Evolutionary conservation across 1,140 invertebrate species (phyloP).

Genomic region (Adoxophyes honmai): DNA sequence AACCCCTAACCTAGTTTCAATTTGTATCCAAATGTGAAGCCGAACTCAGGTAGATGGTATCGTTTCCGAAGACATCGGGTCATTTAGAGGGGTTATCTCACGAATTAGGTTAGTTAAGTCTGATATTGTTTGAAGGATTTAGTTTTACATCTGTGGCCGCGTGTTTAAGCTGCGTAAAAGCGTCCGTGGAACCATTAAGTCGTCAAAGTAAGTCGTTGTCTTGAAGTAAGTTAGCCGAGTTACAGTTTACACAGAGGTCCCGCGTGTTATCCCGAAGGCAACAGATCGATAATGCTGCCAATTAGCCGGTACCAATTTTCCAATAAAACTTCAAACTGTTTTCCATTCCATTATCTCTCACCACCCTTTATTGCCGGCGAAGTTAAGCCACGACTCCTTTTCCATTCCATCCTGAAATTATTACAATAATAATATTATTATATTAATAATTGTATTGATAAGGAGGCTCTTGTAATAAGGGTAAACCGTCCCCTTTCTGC

Average conservation of each 20-base stretch:
- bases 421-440: constrained; percentile 77
- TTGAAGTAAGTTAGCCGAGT: constrained; percentile 15
- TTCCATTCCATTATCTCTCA: constrained; percentile 76
- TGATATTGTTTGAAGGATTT: no score
- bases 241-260: constrained; percentile 25
- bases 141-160: no score
- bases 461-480: constrained; percentile 77
- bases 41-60: constrained; percentile 45
- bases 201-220: neutral
- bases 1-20: constrained; percentile 67
- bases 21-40: constrained; percentile 57
- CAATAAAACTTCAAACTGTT: constrained; percentile 77
- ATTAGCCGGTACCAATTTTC: constrained; percentile 75
- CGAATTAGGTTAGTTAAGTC: constrained; percentile 10
- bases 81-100: constrained; percentile 11
- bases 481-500: constrained; percentile 76
- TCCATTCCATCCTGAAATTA: constrained; percentile 70
- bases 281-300: constrained; percentile 72
- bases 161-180: no score
- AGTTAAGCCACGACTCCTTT: constrained; percentile 72
- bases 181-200: no score
- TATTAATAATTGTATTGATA: constrained; percentile 77
- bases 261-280: constrained; percentile 42
- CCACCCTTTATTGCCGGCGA: constrained; percentile 74
- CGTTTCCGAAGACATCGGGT: constrained; percentile 23